Conservation (phyloP, 1,140 invertebrate species). For the Drosophila gunungcola region DNA sequence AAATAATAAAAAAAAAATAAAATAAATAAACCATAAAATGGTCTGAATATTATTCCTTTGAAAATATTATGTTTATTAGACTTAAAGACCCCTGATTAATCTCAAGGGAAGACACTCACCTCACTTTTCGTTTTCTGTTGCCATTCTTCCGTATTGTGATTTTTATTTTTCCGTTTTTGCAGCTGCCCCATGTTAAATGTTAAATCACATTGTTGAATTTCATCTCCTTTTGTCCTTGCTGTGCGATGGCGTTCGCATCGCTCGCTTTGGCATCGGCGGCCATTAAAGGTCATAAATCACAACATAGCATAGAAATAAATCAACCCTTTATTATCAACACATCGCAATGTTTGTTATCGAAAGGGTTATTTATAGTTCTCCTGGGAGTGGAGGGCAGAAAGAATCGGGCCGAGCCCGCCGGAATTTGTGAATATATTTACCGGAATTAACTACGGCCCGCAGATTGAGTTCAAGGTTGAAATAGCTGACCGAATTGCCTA, state of each 20-base stretch:
- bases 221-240: slow-evolving; percentile 16
- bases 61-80: slow-evolving; percentile 5
- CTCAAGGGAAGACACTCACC: slow-evolving; percentile 9
- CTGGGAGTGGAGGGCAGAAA: slow-evolving; percentile 44
- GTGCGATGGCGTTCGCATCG: slow-evolving; percentile 21
- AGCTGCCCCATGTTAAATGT: slow-evolving; percentile 46
- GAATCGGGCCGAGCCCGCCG: slow-evolving; percentile 6
- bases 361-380: slow-evolving; percentile 82
- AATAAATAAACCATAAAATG: background rate
- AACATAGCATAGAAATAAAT: slow-evolving; percentile 83
- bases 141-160: slow-evolving; percentile 1
- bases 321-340: slow-evolving; percentile 83
- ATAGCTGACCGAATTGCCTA: slow-evolving; percentile 58
- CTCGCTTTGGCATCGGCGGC: slow-evolving; percentile 48
- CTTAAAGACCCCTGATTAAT: slow-evolving; percentile 13
- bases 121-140: slow-evolving; percentile 13
- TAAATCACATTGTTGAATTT: slow-evolving; percentile 50
- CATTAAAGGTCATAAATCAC: slow-evolving; percentile 82
- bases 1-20: background rate
- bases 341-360: slow-evolving; percentile 83
- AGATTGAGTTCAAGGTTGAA: slow-evolving; percentile 65
- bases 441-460: slow-evolving; percentile 58
- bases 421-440: slow-evolving; percentile 65
- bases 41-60: background rate
- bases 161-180: slow-evolving; percentile 9